Evolutionary conservation across 1,140 invertebrate species (phyloP).

Genomic region (Ctenoplectra terminalis): DNA sequence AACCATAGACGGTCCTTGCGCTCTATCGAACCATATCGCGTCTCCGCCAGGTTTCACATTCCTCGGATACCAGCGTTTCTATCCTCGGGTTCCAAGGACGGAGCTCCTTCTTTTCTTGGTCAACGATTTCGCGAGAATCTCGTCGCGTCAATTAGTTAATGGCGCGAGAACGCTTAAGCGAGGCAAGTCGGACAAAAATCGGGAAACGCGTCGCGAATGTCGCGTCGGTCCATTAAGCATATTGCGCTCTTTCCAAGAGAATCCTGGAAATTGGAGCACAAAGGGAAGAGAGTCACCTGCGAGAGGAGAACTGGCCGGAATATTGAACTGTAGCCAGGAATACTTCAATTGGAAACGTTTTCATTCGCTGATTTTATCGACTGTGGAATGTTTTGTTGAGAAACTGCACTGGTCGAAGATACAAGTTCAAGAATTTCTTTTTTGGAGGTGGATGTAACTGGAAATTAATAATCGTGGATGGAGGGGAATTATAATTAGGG

Average conservation of each 20-base stretch:
- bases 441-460: no score
- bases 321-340: background rate
- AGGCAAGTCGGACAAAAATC: no score
- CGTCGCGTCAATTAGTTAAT: constrained; percentile 64
- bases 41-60: background rate
- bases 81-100: background rate
- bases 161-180: no score
- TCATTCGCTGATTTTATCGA: background rate
- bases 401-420: no score
- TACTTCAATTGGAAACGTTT: constrained; percentile 20
- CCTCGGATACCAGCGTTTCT: background rate
- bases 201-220: constrained; percentile 51
- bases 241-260: constrained; percentile 53
- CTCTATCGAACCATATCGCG: background rate
- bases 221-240: constrained; percentile 67
- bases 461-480: no score
- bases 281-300: background rate
- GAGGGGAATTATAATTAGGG: no score
- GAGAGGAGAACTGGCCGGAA: background rate
- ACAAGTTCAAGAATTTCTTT: no score
- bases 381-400: no score
- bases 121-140: constrained; percentile 30
- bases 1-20: background rate
- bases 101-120: background rate
- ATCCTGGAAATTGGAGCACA: constrained; percentile 31